A percentile compares a stretch with the other conserved stretches of the same genome.
phyloP scores from a whole-genome alignment of 2,888 invertebrate genomes.

The Lysandra coridon region DNA sequence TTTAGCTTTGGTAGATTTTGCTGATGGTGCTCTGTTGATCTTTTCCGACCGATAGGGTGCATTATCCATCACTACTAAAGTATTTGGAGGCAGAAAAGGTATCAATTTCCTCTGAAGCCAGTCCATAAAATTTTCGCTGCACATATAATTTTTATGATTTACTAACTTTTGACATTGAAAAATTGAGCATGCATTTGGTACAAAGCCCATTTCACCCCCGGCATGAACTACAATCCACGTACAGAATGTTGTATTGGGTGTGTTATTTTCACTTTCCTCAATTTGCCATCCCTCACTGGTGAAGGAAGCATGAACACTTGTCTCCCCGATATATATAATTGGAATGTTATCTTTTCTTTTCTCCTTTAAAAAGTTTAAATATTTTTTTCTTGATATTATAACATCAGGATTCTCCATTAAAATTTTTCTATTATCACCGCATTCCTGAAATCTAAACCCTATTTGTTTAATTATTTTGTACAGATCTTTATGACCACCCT shows the following conservation, averaged over 20 bases:
- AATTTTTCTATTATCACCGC: not conserved
- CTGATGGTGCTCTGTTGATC: not conserved
- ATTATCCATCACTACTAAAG: constrained; percentile 5
- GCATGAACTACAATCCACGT: not conserved
- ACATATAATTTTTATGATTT: constrained; percentile 16
- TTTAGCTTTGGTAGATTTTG: constrained; percentile 1
- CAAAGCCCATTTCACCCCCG: not conserved
- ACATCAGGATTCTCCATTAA: constrained; percentile 5
- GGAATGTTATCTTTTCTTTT: constrained; percentile 5
- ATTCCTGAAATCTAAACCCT: constrained; percentile 1
- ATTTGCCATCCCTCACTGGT: not conserved
- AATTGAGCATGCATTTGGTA: constrained; percentile 4
- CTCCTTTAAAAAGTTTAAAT: not conserved
- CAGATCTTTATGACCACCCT: constrained; percentile 1
- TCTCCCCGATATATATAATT: not conserved
- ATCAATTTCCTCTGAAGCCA: constrained; percentile 16
- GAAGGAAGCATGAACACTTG: not conserved
- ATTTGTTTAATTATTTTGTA: constrained; percentile 17
- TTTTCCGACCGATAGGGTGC: not conserved
- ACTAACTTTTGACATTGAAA: constrained; percentile 4
- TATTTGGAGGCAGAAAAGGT: not conserved
- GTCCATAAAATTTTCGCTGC: constrained; percentile 11
- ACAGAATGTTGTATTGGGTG: not conserved
- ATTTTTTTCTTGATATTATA: constrained; percentile 10
- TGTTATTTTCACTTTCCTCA: not conserved